Base-by-base conservation (phyloP, 2,888 invertebrate genomes). In the Cyclophora albipunctata region DNA sequence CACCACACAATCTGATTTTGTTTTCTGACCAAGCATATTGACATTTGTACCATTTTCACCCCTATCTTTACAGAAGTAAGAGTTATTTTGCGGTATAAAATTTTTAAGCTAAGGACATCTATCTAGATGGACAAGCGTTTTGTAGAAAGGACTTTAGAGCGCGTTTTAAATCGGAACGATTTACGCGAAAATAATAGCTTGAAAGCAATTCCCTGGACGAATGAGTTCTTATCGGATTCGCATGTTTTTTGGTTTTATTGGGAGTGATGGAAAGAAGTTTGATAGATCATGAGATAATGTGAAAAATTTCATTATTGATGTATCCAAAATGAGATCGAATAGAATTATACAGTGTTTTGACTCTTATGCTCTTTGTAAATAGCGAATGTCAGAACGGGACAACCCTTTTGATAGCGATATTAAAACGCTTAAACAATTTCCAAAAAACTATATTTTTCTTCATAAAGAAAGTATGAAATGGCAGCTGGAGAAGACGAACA, bases 91-190 rank as follows among this genome's bases (percentile, higher is more conserved):
- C 48, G 7, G 3, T 49, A 20, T 34, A 48, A 63, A 65, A 64
- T 67, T 69, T 67, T 72, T 71, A 37, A 37, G 37, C 71, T 69
- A 67, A 73, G 75, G 59, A 67, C 78, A 86, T 88, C 80, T 77
- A 84, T 88, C 85, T 83, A 80, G 72, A 78, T 73, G 84, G 86
- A 84, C 86, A 78, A 84, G 75, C 84, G 66, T 86, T 85, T 82
- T 85, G 82, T 81, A 75, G 83, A 81, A 85, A 81, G 84, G 81
- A 79, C 78, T 69, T 67, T 73, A 72, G 78, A 71, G 69, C 68
- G 69, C 73, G 78, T 81, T 86, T 85, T 83, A 83, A 83, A 82
- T 80, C 73, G 73, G 69, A 70, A 72, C 75, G 81, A 83, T 86
- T 84, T 84, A 85, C 80, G 79, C 64, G 75, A 71, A 78, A 81